phyloP scores from a whole-genome alignment of 2,888 invertebrate genomes.

The Pyrgus malvae region DNA sequence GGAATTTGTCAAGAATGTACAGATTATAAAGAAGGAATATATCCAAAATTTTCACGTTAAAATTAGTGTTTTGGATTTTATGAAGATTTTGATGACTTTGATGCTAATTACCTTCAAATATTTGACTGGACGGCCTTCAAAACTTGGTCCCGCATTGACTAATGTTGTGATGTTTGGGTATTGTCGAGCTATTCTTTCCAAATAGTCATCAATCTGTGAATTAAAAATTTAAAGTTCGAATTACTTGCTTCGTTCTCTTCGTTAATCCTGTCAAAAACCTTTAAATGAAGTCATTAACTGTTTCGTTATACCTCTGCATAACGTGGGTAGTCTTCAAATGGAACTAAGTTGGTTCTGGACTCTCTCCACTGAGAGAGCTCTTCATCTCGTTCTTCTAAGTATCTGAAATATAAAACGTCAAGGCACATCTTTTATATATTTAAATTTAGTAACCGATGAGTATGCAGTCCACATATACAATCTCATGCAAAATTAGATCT shows the following conservation, averaged over 20 bases:
- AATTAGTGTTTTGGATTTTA: too few species aligned
- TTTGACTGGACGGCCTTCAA: constrained; percentile 77
- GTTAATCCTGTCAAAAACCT: too few species aligned
- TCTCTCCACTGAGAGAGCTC: constrained; percentile 32
- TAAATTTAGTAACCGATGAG: too few species aligned
- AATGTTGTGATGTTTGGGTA: constrained; percentile 70
- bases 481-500: too few species aligned
- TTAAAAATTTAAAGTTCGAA: neutral
- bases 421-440: neutral
- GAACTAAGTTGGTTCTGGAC: constrained; percentile 30
- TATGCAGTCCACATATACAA: too few species aligned
- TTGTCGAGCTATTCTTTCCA: constrained; percentile 55
- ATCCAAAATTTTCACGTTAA: too few species aligned
- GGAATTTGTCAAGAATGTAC: neutral
- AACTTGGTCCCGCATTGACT: constrained; percentile 74
- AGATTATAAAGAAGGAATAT: neutral
- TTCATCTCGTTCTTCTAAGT: constrained; percentile 37
- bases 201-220: constrained; percentile 63
- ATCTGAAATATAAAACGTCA: constrained; percentile 26
- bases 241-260: neutral
- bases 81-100: neutral
- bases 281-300: too few species aligned
- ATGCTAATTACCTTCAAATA: constrained; percentile 48
- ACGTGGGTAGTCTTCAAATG: constrained; percentile 83
- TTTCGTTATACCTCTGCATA: constrained; percentile 77